Conservation (phyloP, 2,113 vertebrate genomes). For the Lasiurus cinereus region DNA sequence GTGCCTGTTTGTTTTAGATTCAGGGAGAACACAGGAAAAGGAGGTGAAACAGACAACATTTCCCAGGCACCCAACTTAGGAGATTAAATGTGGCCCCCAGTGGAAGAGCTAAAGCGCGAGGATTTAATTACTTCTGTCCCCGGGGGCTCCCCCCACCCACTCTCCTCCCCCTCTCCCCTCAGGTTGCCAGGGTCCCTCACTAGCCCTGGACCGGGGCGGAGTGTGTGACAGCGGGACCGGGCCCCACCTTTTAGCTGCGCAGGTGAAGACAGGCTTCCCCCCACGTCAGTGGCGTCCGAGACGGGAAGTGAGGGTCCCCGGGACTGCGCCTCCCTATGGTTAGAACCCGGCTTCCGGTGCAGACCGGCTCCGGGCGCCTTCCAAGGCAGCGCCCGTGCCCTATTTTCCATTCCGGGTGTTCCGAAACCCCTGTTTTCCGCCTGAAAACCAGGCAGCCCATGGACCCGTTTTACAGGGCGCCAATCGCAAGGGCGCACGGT, state of each 20-base stretch:
- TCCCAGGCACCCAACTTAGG: slow-evolving; percentile 2
- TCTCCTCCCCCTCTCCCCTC: neutral
- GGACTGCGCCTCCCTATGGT: accelerated
- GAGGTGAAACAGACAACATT: slow-evolving; percentile 43
- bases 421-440: too few species aligned
- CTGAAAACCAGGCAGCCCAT: neutral
- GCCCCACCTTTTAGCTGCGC: neutral
- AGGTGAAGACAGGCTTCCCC: neutral
- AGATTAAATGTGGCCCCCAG: slow-evolving; percentile 54
- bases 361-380: too few species aligned
- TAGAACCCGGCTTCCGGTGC: too few species aligned
- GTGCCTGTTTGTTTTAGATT: slow-evolving; percentile 25
- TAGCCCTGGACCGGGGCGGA: neutral
- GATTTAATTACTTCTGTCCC: slow-evolving; percentile 74
- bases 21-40: neutral
- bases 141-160: neutral
- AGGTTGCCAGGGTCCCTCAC: neutral
- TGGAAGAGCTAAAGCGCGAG: slow-evolving; percentile 53
- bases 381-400: too few species aligned
- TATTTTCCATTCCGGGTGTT: too few species aligned
- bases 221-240: neutral
- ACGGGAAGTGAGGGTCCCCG: neutral
- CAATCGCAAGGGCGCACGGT: neutral
- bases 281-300: accelerated
- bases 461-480: neutral